Evolutionary conservation across 2,113 vertebrate genomes (phyloP).

Genomic region (Nycticebus coucang): DNA sequence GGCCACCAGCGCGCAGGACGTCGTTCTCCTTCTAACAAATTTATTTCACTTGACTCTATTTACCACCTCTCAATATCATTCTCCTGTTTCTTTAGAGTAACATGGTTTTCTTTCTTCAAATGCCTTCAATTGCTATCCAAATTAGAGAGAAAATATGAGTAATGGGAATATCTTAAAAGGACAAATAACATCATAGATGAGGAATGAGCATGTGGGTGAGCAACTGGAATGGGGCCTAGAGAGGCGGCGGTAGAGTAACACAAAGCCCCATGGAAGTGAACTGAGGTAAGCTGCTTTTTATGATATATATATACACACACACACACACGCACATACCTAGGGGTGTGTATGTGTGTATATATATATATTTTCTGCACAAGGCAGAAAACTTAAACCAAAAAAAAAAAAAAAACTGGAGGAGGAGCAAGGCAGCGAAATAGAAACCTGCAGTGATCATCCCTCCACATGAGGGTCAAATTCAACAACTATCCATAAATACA

Average conservation of each 20-base stretch:
- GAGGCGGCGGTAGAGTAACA: neutral
- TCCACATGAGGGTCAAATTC: too few relatives aligned
- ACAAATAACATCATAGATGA: neutral
- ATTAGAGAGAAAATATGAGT: neutral
- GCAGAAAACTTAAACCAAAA: too few relatives aligned
- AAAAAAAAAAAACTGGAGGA: too few relatives aligned
- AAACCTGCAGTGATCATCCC: too few relatives aligned
- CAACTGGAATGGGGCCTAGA: neutral
- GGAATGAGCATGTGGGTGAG: neutral
- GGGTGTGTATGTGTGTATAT: too few relatives aligned
- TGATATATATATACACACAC: too few relatives aligned
- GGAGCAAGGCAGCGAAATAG: too few relatives aligned
- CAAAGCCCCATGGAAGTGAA: neutral
- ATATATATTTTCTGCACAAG: too few relatives aligned
- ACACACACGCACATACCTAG: neutral
- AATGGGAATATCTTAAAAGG: neutral
- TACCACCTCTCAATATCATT: neutral
- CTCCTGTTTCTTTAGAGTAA: neutral
- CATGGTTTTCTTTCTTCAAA: neutral
- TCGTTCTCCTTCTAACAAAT: neutral
- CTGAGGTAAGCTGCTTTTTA: neutral
- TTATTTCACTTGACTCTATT: neutral
- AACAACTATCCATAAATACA: too few relatives aligned
- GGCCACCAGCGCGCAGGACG: accelerated
- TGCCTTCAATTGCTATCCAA: neutral